Evolutionary conservation across 2,888 invertebrate species (phyloP), one percentile per base, ranked within the genome.

Genomic region (Cheilosia scutellata): DNA sequence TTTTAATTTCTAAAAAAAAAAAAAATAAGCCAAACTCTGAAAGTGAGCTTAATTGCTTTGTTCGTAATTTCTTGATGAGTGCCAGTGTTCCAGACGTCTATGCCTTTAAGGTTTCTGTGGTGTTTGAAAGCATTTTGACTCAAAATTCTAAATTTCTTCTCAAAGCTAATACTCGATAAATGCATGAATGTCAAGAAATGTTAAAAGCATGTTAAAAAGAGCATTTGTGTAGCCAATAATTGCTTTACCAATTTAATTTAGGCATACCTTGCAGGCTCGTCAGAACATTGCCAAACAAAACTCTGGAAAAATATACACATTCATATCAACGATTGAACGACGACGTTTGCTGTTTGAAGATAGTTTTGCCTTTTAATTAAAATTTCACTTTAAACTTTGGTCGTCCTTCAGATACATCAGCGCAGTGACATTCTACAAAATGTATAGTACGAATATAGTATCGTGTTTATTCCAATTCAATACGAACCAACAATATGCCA

Each of bases 331-430:
- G 3, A 37, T 11, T 11, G 37, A 37, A 37, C 37, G 37, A 37
- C 37, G 16, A 66, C 29, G 42, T 68, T 40, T 68, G 40, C 13
- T 29, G 29, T 68, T 55, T 11, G 6, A n/a, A 20, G 11, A 20
- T 29, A 31, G 16, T 60, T 57, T 51, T 42, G 20, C 31, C 40
- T 31, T 51, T 60, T 60, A 72, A 60, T 72, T 72, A 37, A 49
- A 62, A 72, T 60, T 60, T 51, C 20, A 9, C 20, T 40, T 72
- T 29, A 53, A 9, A 51, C 40, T 29, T n/a, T 40, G 42, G 6
- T 63, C 49, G 6, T 51, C 25, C 27, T n/a, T n/a, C 16, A 4
- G 9, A 42, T 20, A 37, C 20, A 33, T 47, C 66, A 11, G 20
- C 65, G n/a, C 5, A 5, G 37, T n/a, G 5, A 5, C 11, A 16